phyloP scores from a whole-genome alignment of 2,888 invertebrate genomes.

The Euzetes globulus region DNA sequence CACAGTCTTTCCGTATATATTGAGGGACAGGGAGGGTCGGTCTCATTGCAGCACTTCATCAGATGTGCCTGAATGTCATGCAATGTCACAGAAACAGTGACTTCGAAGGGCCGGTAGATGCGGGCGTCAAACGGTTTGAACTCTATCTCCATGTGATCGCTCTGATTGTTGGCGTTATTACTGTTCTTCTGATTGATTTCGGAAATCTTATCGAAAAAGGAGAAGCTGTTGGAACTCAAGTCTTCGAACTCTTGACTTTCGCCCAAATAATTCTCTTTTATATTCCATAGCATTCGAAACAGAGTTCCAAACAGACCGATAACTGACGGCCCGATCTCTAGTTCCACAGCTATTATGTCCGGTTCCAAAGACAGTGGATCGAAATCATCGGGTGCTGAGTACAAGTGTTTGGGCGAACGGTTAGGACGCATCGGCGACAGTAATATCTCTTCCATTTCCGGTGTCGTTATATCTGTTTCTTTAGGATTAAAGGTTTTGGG shows the following conservation, averaged over 20 bases:
- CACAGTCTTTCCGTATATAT: conserved; percentile 81
- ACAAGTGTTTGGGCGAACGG: conserved; percentile 7
- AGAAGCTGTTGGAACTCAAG: conserved; percentile 18
- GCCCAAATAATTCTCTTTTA: conserved; percentile 53
- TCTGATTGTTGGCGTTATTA: conserved; percentile 40
- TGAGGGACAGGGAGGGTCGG: conserved; percentile 83
- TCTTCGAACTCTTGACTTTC: conserved; percentile 49
- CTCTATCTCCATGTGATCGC: conserved; percentile 34
- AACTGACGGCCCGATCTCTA: conserved; percentile 90
- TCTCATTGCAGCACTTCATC: conserved; percentile 79
- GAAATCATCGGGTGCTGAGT: conserved; percentile 58
- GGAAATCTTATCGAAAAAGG: conserved; percentile 23
- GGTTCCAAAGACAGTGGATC: conserved; percentile 76
- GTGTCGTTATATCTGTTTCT: conserved; percentile 76
- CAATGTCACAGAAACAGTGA: conserved; percentile 82
- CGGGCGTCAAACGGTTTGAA: conserved; percentile 66
- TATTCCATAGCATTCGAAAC: conserved; percentile 53
- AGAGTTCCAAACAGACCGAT: conserved; percentile 85
- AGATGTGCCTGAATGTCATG: conserved; percentile 94
- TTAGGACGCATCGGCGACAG: conserved; percentile 78
- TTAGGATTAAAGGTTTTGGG: conserved; percentile 78
- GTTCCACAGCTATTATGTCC: conserved; percentile 80
- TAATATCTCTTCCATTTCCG: conserved; percentile 85
- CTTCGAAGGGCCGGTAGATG: conserved; percentile 78
- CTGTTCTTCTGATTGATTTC: conserved; percentile 37